Evolutionary conservation across 1,140 invertebrate species (phyloP), one percentile per base, ranked within the genome.

Genomic region (Zaprionus camerounensis): DNA sequence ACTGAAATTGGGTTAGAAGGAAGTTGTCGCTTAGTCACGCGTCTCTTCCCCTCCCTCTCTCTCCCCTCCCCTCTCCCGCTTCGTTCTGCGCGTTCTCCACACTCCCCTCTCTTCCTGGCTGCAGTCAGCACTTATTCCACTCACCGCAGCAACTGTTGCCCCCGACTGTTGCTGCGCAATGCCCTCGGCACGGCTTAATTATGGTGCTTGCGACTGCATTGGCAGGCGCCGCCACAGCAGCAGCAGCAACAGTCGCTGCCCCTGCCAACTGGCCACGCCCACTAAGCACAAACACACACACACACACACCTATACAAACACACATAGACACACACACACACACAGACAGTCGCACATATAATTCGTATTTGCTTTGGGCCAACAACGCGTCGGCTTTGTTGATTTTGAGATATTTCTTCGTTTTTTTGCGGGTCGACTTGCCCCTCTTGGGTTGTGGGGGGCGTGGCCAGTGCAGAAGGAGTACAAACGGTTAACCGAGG

Each of bases 181-280:
- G 80, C 80, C 84, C 84, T 81, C 68, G 84, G 84, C 81, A 71
- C 72, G 69, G 74, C 85, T 88, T 88, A 90, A 88, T 91, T 91
- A 90, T 91, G 91, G 90, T 91, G 82, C 82, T 91, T 84, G 81
- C 78, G 76, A 67, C 82, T 81, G 85, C 86, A 79, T 71, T 77
- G 86, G 68, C 81, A 84, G 84, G 81, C 81, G 81, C 86, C 86
- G 82, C 75, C 70, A 62, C 65, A 53, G 64, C 78, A 59, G 38
- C 68, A 66, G n/a, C 68, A 64, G 36, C 78, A 68, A 58, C 81
- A 72, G 58, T 70, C 61, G 67, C 74, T 51, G 46, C 46, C 46
- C 20, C 46, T 51, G 63, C 72, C 65, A 82, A 56, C 81, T 81
- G 68, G 31, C 78, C 86, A 85, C 84, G 85, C 85, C 86, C 46